Percentiles rank a stretch among this genome's conserved stretches.
Evolutionary conservation across 2,888 invertebrate genomes (phyloP).

Genomic region (Acrobasis suavella): DNA sequence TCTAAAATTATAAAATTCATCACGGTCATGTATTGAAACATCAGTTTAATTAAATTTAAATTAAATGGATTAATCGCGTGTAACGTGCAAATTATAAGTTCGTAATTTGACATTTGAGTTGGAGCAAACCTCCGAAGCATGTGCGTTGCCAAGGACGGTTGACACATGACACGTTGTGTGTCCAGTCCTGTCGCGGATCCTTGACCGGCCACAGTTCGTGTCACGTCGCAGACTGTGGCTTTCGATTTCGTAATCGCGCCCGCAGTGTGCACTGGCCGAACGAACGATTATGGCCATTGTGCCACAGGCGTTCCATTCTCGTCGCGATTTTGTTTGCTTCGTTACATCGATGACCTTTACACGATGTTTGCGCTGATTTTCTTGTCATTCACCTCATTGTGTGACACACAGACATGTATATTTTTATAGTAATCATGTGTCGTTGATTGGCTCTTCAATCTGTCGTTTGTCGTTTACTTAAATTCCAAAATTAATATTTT

Average conservation of each 20-base stretch:
- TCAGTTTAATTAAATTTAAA: constrained; percentile 2
- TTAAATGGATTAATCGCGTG: constrained; percentile 14
- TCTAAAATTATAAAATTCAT: not conserved
- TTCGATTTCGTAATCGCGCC: constrained; percentile 65
- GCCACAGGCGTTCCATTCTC: constrained; percentile 61
- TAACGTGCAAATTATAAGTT: constrained; percentile 1
- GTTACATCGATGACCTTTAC: constrained; percentile 47
- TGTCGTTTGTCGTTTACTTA: too few relatives aligned
- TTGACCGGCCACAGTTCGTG: constrained; percentile 61
- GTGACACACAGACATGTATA: not conserved
- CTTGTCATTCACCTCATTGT: constrained; percentile 26
- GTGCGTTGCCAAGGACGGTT: too few relatives aligned
- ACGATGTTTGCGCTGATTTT: constrained; percentile 42
- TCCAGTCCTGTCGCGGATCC: constrained; percentile 44
- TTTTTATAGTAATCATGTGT: constrained; percentile 11
- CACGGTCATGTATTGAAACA: not conserved
- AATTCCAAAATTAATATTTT: too few relatives aligned
- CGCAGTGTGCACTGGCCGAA: constrained; percentile 49
- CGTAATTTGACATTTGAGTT: not conserved
- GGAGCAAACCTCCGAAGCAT: constrained; percentile 11
- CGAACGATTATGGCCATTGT: constrained; percentile 70
- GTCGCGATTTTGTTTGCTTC: constrained; percentile 46
- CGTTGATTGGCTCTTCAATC: not conserved
- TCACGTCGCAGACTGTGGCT: constrained; percentile 57
- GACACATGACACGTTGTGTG: not conserved